Evolutionary conservation across 53 echinoderm and acorn worm genomes (phyloP).

Genomic region (Holothuria scabra): DNA sequence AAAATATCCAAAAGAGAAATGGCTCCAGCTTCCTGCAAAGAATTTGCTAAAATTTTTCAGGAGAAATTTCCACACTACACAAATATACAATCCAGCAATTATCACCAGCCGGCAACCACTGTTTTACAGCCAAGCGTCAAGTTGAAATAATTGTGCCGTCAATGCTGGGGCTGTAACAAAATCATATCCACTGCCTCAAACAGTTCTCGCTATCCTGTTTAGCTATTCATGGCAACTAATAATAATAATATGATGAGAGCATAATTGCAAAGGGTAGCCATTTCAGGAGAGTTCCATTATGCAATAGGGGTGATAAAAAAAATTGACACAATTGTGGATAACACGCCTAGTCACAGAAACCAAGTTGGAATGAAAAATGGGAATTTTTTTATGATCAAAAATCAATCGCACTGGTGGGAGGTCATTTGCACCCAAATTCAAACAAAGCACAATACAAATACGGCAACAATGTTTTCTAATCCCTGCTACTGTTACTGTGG

Average conservation of each 20-base stretch:
- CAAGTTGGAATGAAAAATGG: too few relatives aligned
- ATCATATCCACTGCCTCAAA: slow-evolving; percentile 34
- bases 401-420: too few relatives aligned
- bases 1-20: slow-evolving; percentile 1
- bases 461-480: too few relatives aligned
- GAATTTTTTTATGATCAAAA: too few relatives aligned
- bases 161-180: slow-evolving; percentile 57
- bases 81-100: slow-evolving; percentile 5
- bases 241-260: slow-evolving; percentile 51
- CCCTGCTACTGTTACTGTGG: too few relatives aligned
- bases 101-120: slow-evolving; percentile 38
- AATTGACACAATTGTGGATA: too few relatives aligned
- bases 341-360: too few relatives aligned
- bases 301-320: neutral
- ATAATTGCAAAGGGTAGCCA: slow-evolving; percentile 41
- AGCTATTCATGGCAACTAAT: slow-evolving; percentile 53
- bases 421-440: too few relatives aligned
- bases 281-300: slow-evolving; percentile 44
- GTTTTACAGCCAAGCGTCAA: slow-evolving; percentile 38
- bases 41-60: slow-evolving; percentile 1
- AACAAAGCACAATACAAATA: too few relatives aligned
- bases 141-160: slow-evolving; percentile 44
- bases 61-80: slow-evolving; percentile 5
- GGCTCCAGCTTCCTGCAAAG: neutral
- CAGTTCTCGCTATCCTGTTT: slow-evolving; percentile 36